Evolutionary conservation across 2,797 vertebrate genomes (phyloP), one percentile per base, ranked within the genome.

Genomic region (Chelidonichthys spinosus): DNA sequence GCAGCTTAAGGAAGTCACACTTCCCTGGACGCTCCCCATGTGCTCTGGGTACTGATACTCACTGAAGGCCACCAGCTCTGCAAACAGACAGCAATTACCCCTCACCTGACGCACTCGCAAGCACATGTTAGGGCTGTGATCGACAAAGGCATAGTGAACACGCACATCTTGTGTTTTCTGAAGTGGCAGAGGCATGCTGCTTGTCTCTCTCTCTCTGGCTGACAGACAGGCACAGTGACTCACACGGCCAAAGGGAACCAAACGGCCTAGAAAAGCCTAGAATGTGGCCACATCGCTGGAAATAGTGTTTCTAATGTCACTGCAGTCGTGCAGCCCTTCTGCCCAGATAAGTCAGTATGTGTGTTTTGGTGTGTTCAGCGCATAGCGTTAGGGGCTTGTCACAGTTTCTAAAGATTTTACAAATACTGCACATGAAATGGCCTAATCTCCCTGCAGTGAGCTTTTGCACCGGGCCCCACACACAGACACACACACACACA

Each of bases 1-100:
- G 72, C 81, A 84, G 92, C 89, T 93, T 92, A 93, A 81, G 84
- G 90, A 92, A 92, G 91, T 94, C 91, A 93, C 89, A 93, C 84
- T 89, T 87, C 81, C 73, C 80, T 84, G 83, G 83, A 81, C 92
- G 89, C 93, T 85, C 87, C 86, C 85, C 92, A 91, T 89, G 89
- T 89, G 90, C 88, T 88, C 74, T 72, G 61, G 78, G 80, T 59
- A 50, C 74, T 69, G 66, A 71, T 68, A 63, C 55, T 63, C 63
- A 54, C 37, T 33, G 33, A 72, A 70, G 79, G 84, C 83, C 72
- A 79, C 78, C 78, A 65, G 53, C 72, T 59, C 10, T 9, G 11
- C 36, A 63, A 5, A 33, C 76, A 71, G 63, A 9, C 63, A 40
- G 3, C 1, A 2, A 52, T 74, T 50, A 61, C 47, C 37, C 61